phyloP scores from a whole-genome alignment of 2,113 vertebrate genomes.

The Otocyon megalotis region DNA sequence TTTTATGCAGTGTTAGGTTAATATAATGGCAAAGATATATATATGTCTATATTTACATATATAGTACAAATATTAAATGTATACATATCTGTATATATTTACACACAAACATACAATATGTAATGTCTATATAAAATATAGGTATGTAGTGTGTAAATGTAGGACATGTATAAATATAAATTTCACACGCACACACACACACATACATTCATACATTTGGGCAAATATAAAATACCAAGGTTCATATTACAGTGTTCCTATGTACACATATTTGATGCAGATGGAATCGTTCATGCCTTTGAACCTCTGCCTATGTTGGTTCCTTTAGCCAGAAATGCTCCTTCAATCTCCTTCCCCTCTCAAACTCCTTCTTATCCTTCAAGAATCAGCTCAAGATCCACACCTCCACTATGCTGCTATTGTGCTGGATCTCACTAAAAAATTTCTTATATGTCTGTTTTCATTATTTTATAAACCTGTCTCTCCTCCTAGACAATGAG shows the following conservation, averaged over 20 bases:
- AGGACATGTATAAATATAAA: not conserved
- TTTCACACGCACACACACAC: not conserved
- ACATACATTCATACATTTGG: not conserved
- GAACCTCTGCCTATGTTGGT: not conserved
- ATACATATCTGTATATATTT: not conserved
- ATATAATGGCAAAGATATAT: not conserved
- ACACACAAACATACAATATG: not conserved
- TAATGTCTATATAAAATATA: not conserved
- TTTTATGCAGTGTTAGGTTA: slow-evolving; percentile 37
- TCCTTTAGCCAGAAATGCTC: not conserved
- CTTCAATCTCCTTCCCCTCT: not conserved
- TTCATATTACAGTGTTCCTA: not conserved
- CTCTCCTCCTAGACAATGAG: slow-evolving; percentile 44
- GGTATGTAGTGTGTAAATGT: not conserved
- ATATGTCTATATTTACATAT: not conserved
- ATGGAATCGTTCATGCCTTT: not conserved
- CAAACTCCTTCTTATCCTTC: not conserved
- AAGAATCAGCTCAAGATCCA: not conserved
- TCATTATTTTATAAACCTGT: not conserved
- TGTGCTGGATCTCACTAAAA: not conserved
- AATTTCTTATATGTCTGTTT: not conserved
- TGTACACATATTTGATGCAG: not conserved
- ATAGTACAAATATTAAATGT: not conserved
- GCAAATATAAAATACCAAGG: not conserved
- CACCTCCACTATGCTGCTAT: not conserved